Base-by-base conservation (phyloP, 2,797 vertebrate genomes). In the Australoheros facetus region DNA sequence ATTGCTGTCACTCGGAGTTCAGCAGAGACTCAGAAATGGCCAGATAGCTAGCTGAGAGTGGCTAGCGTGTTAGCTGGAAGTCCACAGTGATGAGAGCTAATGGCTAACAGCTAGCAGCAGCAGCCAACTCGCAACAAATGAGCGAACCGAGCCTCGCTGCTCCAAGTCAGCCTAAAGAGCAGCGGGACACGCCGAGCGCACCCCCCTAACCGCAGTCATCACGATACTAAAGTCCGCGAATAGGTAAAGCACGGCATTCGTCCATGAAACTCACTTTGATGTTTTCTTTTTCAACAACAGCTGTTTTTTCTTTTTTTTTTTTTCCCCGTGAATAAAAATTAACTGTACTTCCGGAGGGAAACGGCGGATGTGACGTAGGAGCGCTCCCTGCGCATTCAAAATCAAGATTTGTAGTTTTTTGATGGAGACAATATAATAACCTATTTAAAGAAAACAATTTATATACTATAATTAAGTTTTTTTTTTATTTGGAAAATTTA, bases 321-420 rank as follows among this genome's bases (percentile, higher is more conserved):
- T 87, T 89, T 89, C 37, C 37, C 37, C 37, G 92, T 92, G 92
- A 94, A 94, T 94, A 93, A 94, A 95, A 96, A 95, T 95, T 87
- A 89, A 93, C 92, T 94, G 90, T 93, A 94, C 95, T 96, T 96
- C 96, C 96, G 96, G 94, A 92, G 81, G 82, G 71, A 75, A 75
- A 69, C 59, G 30, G 45, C 91, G 94, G 94, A 95, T 81, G 87
- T 94, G 94, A 94, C 92, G 91, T 82, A 16, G 7, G 0, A 3
- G 7, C 37, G 17, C 37, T 56, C 26, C 23, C 26, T 34, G 9
- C n/a, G 16, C 17, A 26, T 30, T 28, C 0, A 71, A 78, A 56
- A 39, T 30, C 23, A n/a, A 82, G 28, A 39, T 54, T 72, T 30
- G 45, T 21, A 56, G 62, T 69, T 69, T 37, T 69, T 69, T 48